Evolutionary conservation across 1,140 invertebrate genomes (phyloP).

Genomic region (Carcinoscorpius rotundicauda): DNA sequence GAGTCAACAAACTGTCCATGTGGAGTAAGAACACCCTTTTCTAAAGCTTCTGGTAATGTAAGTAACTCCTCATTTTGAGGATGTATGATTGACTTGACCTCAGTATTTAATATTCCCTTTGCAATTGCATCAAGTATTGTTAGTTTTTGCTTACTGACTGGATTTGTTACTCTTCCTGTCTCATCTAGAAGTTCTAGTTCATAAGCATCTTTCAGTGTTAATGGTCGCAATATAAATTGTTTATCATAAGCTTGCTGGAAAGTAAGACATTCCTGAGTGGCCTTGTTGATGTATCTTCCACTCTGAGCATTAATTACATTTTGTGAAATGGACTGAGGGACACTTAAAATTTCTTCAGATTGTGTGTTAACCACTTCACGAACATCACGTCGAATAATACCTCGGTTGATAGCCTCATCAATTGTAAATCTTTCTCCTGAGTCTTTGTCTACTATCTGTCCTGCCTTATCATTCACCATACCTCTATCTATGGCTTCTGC

Average conservation of each 20-base stretch:
- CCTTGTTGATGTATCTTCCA: constrained; percentile 61
- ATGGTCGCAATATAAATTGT: constrained; percentile 68
- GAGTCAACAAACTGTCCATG: constrained; percentile 58
- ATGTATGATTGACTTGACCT: constrained; percentile 72
- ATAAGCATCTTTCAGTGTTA: constrained; percentile 75
- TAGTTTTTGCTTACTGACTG: constrained; percentile 55
- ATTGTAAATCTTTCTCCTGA: constrained; percentile 64
- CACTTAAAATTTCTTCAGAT: constrained; percentile 61
- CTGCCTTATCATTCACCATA: constrained; percentile 56
- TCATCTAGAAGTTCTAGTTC: constrained; percentile 68
- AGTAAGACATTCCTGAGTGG: constrained; percentile 56
- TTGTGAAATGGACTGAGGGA: constrained; percentile 60
- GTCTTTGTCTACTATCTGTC: constrained; percentile 67
- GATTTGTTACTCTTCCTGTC: constrained; percentile 61
- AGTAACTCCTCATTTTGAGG: constrained; percentile 56
- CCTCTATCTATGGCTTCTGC: constrained; percentile 67
- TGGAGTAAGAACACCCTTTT: constrained; percentile 57
- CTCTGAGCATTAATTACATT: constrained; percentile 62
- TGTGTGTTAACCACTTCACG: constrained; percentile 70
- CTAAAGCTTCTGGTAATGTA: constrained; percentile 69
- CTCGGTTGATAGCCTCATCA: constrained; percentile 60
- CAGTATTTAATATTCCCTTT: constrained; percentile 72
- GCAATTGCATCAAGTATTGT: constrained; percentile 70
- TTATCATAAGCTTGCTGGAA: constrained; percentile 65
- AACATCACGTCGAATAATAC: constrained; percentile 57